Evolutionary conservation across 2,888 invertebrate species (phyloP), one percentile per base, ranked within the genome.

Genomic region (Axea sp.): DNA sequence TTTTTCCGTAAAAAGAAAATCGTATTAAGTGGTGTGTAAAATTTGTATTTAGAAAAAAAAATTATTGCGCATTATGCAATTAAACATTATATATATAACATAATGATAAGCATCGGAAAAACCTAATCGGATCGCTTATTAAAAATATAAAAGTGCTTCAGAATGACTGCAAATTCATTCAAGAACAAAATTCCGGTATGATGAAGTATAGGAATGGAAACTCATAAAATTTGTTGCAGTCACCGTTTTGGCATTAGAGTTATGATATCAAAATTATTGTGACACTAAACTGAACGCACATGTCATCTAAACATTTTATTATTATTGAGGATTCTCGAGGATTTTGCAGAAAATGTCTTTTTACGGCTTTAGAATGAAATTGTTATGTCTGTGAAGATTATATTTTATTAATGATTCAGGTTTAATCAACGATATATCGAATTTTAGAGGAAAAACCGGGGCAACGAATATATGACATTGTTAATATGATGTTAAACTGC

Each of bases 191-290:
- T 37, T 64, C 41, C 51, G 5, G 1, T 12, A 45, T 22, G 26
- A 53, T 62, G 62, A 62, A 37, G 64, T 64, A 53, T 51, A 64
- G 33, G 28, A 65, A 24, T 43, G 26, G 24, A 2, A 17, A n/a
- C 17, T 19, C 55, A 14, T 45, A 65, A 43, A 47, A 19, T 47
- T 47, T 17, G 45, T 17, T 3, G 28, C 28, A 22, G 30, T 55
- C 31, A 57, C 39, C 39, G 24, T 31, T 55, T 47, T 39, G 65
- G 30, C 37, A 55, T 55, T 65, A 39, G 22, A 37, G 55, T 39
- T 37, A 55, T 24, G 65, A 47, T 65, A 55, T 37, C 65, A 24
- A 8, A 55, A 55, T 65, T 55, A 65, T 65, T 55, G 47, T 55
- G 35, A 47, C 39, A 47, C 30, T 65, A 24, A 55, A 65, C 37